Percentiles rank a stretch among this genome's conserved stretches.
Evolutionary conservation across 2,797 vertebrate species (phyloP).

Genomic region (Morelia viridis): DNA sequence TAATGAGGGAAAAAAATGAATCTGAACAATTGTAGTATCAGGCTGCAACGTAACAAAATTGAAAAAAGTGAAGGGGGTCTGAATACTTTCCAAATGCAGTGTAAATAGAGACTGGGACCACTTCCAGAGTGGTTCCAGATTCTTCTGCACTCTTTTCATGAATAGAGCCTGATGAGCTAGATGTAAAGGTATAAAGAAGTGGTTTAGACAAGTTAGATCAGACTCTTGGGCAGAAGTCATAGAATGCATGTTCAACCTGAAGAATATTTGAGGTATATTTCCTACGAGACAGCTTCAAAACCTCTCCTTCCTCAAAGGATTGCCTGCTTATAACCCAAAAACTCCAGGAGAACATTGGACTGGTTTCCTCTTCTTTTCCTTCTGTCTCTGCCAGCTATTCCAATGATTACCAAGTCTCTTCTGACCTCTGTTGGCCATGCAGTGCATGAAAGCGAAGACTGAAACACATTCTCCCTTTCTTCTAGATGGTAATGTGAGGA

Average conservation of each 20-base stretch:
- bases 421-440: slow-evolving; percentile 39
- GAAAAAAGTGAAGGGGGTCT: too few species aligned
- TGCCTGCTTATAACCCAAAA: background rate
- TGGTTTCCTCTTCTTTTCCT: background rate
- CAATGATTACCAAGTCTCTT: background rate
- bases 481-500: background rate
- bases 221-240: background rate
- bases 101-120: background rate
- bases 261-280: background rate
- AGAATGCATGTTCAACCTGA: background rate
- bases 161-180: background rate
- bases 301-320: background rate
- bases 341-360: background rate
- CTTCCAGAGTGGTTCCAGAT: background rate
- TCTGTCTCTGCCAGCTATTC: too few species aligned
- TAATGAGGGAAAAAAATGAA: too few species aligned
- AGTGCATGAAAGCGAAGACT: background rate
- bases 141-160: background rate
- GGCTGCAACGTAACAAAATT: too few species aligned
- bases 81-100: too few species aligned
- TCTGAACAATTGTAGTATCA: too few species aligned
- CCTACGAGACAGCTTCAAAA: background rate
- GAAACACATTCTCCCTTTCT: background rate
- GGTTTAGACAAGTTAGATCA: background rate
- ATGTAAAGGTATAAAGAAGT: background rate